These are phyloP conservation scores for Rosalia funebris DNA, from an alignment of 2,888 invertebrate genomes.

Conservation along the genomic window DNA sequence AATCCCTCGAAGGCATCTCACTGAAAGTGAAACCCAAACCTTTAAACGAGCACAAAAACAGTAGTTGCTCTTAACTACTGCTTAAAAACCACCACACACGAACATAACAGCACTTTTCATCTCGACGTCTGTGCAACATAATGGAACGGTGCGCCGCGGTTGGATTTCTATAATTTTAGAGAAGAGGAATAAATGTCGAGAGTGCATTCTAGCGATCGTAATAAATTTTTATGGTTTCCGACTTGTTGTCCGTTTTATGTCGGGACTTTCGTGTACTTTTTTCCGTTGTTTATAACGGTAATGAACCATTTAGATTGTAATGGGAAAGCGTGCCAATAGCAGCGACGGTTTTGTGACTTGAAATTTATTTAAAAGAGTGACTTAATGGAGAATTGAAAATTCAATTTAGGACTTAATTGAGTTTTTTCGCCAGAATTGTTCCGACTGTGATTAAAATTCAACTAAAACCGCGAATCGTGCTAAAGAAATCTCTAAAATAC, in stretches of 20 bases:
- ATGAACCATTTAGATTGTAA: not conserved
- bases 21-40: not conserved
- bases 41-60: not conserved
- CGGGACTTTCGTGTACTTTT: not conserved
- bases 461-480: too few species aligned
- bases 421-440: too few species aligned
- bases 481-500: too few species aligned
- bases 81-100: not conserved
- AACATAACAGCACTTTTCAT: not conserved
- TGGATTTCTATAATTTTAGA: not conserved
- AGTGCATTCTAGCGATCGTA: not conserved
- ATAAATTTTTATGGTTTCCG: not conserved
- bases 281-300: not conserved
- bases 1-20: too few species aligned
- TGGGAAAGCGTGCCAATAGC: not conserved
- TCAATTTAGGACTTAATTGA: too few species aligned
- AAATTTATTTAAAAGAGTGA: too few species aligned
- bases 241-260: not conserved
- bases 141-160: not conserved
- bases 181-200: not conserved
- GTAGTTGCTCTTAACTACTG: not conserved
- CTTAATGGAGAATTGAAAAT: too few species aligned
- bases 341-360: too few species aligned
- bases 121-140: not conserved
- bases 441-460: too few species aligned